Percentiles rank a stretch among this genome's conserved stretches.
These are phyloP conservation scores for Pterocles orientalis DNA, from an alignment of 2,113 vertebrate species.

Conservation along the genomic window DNA sequence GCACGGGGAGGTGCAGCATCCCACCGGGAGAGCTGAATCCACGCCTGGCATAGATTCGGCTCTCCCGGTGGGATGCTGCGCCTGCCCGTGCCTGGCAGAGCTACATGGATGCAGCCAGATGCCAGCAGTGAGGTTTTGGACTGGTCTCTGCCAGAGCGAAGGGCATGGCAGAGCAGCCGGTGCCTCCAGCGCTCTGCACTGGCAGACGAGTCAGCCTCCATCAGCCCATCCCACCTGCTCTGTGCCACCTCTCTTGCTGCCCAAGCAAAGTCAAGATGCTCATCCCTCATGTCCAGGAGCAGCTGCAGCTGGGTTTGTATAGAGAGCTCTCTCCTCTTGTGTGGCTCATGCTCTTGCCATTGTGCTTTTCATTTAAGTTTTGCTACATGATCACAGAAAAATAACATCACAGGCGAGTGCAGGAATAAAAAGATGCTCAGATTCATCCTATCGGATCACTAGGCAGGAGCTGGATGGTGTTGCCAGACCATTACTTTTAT, in stretches of 20 bases:
- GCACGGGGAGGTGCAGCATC: rapidly evolving
- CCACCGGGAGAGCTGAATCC: not conserved
- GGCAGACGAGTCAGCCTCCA: not conserved
- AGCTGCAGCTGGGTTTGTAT: not conserved
- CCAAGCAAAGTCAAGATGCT: not conserved
- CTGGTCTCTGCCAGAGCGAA: not conserved
- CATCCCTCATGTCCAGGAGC: not conserved
- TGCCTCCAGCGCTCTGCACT: not conserved
- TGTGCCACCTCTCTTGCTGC: not conserved
- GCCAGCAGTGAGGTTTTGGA: not conserved
- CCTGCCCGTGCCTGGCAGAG: not conserved
- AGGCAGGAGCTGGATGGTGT: not conserved
- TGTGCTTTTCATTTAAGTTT: not conserved
- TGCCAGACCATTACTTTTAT: not conserved
- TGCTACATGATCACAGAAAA: not conserved
- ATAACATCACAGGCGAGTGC: not conserved
- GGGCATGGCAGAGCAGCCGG: not conserved
- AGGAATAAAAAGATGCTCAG: not conserved
- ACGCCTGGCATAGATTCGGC: not conserved
- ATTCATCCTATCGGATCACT: not conserved
- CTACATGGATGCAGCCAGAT: not conserved
- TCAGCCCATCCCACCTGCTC: not conserved
- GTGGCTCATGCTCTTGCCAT: not conserved
- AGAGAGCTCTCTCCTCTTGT: not conserved
- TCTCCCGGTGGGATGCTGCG: rapidly evolving